Evolutionary conservation across 2,888 invertebrate genomes (phyloP).

Genomic region (Thymelicus lineola): DNA sequence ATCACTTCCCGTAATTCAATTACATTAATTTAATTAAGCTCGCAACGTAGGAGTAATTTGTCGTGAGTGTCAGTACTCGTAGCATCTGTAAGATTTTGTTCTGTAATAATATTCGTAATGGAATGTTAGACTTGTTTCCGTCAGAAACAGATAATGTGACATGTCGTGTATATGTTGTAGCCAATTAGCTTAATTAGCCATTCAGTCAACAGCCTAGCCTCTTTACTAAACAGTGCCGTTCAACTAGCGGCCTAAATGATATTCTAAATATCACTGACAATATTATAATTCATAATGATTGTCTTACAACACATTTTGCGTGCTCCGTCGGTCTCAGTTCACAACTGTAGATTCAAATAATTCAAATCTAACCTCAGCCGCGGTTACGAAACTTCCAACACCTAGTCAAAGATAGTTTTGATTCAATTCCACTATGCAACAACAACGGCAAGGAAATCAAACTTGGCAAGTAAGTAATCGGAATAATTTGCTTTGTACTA

Average conservation of each 20-base stretch:
- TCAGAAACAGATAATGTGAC: not conserved
- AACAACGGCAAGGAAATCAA: not conserved
- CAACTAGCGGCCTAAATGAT: too few relatives aligned
- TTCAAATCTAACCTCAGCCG: not conserved
- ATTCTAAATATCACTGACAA: too few relatives aligned
- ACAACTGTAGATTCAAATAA: not conserved
- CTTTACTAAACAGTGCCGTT: too few relatives aligned
- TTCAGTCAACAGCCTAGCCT: too few relatives aligned
- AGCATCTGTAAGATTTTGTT: slow-evolving; percentile 2
- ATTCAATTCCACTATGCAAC: not conserved
- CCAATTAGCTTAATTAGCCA: too few relatives aligned
- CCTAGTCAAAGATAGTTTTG: slow-evolving; percentile 1
- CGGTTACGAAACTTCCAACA: not conserved
- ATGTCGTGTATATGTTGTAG: too few relatives aligned
- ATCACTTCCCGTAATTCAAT: slow-evolving; percentile 38
- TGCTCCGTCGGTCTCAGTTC: too few relatives aligned
- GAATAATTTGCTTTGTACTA: not conserved
- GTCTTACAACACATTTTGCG: too few relatives aligned
- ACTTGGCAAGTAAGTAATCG: not conserved
- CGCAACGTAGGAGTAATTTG: slow-evolving; percentile 1
- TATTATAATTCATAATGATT: too few relatives aligned
- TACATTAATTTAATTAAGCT: slow-evolving; percentile 37
- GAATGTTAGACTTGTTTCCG: not conserved
- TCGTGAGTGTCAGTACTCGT: not conserved
- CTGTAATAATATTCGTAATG: slow-evolving; percentile 8